Conservation (phyloP, 2,113 vertebrate species). For the Boulengerochromis microlepis region DNA sequence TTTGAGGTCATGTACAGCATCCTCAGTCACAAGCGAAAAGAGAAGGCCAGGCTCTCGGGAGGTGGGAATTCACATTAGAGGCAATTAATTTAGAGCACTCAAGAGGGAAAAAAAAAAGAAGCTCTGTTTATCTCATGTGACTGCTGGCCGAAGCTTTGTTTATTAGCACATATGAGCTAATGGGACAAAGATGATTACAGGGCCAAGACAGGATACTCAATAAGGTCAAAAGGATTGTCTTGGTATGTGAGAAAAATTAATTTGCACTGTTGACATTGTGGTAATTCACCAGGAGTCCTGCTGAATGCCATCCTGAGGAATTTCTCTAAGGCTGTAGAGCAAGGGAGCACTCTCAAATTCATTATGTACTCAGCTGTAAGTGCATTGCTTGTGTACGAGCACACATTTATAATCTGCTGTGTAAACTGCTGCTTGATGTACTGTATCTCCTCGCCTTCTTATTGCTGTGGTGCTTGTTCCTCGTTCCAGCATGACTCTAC, state of each 20-base stretch:
- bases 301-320: conserved; percentile 77
- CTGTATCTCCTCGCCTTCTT: background rate
- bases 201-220: background rate
- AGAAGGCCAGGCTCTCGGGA: conserved; percentile 83
- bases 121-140: background rate
- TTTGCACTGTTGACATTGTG: conserved; percentile 21
- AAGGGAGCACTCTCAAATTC: conserved; percentile 68
- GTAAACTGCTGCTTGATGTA: background rate
- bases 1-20: conserved; percentile 73
- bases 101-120: background rate
- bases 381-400: conserved; percentile 5
- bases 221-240: conserved; percentile 19
- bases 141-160: conserved; percentile 19
- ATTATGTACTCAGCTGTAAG: conserved; percentile 86
- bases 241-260: background rate
- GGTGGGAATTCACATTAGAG: conserved; percentile 65
- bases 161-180: conserved; percentile 20
- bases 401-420: background rate
- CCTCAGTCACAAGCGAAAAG: conserved; percentile 74
- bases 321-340: conserved; percentile 67
- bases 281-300: conserved; percentile 76
- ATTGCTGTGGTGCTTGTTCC: conserved; percentile 13
- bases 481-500: conserved; percentile 75
- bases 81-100: background rate
- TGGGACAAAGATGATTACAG: conserved; percentile 8